Base-by-base conservation (phyloP, 2,888 invertebrate genomes). In the Opisthograptis luteolata region DNA sequence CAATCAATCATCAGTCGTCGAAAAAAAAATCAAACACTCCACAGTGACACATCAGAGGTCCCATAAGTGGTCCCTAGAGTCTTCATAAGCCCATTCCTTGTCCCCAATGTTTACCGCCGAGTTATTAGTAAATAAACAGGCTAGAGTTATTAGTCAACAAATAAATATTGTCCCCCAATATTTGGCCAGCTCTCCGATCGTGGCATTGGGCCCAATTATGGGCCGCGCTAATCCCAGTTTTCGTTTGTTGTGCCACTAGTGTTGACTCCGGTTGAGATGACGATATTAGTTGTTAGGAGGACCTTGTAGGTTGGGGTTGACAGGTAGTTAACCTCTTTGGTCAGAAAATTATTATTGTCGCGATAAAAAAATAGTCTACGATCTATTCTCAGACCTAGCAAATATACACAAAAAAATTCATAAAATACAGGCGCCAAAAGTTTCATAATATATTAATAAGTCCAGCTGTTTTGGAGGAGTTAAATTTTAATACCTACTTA, bases 21-120 rank as follows among this genome's bases (percentile, higher is more conserved):
- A 27, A 37, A 2, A 17, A 0, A 14, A 27, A 24, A 36, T 20
- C 22, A 41, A 40, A 40, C 35, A 42, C 37, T 43, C 14, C 14
- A 35, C 22, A 42, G 27, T 28, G 25, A 6, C 32, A 27, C 25
- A 52, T 24, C 53, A 51, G 27, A 9, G 15, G 12, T 41, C 39
- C 28, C 45, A 54, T 64, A 67, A 69, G 79, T 72, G 73, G 55
- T 81, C 88, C 84, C 87, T 17, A 6, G 82, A 70, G 88, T 68
- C 78, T 75, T 82, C 83, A 89, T 89, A 88, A 89, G 82, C 87
- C 86, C 73, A 89, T 89, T 88, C 81, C 79, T 73, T 81, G 84
- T 84, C 84, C 84, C 86, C 78, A 5, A 9, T 88, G 81, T 87
- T 87, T 84, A 67, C 65, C 68, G 76, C 10, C 36, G 9, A 51